Evolutionary conservation across 2,888 invertebrate genomes (phyloP), one percentile per base, ranked within the genome.

Genomic region (Acanthosepion pharaonis): DNA sequence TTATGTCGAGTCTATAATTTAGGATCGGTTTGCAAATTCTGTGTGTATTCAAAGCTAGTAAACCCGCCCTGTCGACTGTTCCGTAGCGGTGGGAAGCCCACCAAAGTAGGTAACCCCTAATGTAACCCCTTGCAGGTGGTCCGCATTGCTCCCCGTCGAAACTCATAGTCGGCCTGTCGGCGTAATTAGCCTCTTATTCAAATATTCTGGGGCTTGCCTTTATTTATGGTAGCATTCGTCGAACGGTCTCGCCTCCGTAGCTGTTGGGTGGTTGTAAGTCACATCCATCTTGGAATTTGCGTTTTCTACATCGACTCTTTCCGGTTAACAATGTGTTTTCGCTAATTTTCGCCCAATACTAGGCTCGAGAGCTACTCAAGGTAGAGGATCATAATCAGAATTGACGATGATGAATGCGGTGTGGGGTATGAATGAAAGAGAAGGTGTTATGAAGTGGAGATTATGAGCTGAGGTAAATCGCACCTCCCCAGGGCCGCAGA

Each of bases 121-220:
- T n/a, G 78, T 78, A 78, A 78, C n/a, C 78, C 78, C 78, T 78
- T 18, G 78, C n/a, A 78, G 78, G 78, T 78, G 78, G 78, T 78
- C 78, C 11, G 11, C 78, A 0, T 78, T 78, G 78, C n/a, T 78
- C 78, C n/a, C 4, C n/a, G n/a, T 78, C 78, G 78, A 78, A 78
- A n/a, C 78, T 78, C 78, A 15, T 15, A n/a, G 78, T n/a, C 78
- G n/a, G n/a, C n/a, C 78, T n/a, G 78, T 78, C 78, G 33, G n/a
- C 33, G n/a, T 78, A 78, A 78, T n/a, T n/a, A 78, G n/a, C n/a
- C n/a, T 33, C n/a, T 78, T 78, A 78, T n/a, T 78, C n/a, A 33
- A 33, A 78, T 78, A 78, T 1, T 78, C 33, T n/a, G 23, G 11
- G n/a, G 9, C 78, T 78, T 78, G 78, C n/a, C 33, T 18, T 15